Evolutionary conservation across 2,113 vertebrate species (phyloP).

Genomic region (Sapajus apella): DNA sequence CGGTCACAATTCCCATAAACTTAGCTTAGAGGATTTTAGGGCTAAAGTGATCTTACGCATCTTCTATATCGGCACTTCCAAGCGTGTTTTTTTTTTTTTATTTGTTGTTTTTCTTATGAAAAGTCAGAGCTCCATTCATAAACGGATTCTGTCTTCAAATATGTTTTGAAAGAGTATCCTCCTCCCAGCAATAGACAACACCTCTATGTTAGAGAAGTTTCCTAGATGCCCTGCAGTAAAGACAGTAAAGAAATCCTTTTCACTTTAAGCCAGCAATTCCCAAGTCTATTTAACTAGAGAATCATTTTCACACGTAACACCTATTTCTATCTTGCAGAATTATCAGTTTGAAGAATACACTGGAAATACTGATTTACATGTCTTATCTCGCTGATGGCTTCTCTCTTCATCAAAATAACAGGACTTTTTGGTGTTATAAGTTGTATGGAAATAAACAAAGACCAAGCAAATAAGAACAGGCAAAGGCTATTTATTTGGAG

Average conservation of each 20-base stretch:
- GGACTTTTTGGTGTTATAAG: not conserved
- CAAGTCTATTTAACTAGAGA: constrained; percentile 12
- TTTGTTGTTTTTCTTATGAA: not conserved
- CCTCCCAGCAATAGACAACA: not conserved
- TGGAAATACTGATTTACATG: not conserved
- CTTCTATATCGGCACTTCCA: constrained; percentile 27
- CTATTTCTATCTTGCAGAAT: constrained; percentile 9
- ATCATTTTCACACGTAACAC: not conserved
- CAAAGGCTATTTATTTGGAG: not conserved
- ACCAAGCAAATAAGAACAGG: not conserved
- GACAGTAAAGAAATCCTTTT: constrained; percentile 15
- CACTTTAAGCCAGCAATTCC: constrained; percentile 10
- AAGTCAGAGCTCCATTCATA: not conserved
- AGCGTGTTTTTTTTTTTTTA: not conserved
- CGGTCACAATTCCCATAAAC: not conserved
- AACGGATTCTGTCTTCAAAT: not conserved
- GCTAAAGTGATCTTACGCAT: not conserved
- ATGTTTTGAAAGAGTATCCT: not conserved
- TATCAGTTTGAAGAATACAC: constrained; percentile 14
- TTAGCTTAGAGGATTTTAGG: constrained; percentile 6
- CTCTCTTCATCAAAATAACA: not conserved
- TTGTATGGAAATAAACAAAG: not conserved
- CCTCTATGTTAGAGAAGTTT: not conserved
- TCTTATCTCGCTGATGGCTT: not conserved
- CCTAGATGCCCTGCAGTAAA: not conserved